Conservation (phyloP, 2,113 vertebrate genomes). For the Nerophis ophidion region DNA sequence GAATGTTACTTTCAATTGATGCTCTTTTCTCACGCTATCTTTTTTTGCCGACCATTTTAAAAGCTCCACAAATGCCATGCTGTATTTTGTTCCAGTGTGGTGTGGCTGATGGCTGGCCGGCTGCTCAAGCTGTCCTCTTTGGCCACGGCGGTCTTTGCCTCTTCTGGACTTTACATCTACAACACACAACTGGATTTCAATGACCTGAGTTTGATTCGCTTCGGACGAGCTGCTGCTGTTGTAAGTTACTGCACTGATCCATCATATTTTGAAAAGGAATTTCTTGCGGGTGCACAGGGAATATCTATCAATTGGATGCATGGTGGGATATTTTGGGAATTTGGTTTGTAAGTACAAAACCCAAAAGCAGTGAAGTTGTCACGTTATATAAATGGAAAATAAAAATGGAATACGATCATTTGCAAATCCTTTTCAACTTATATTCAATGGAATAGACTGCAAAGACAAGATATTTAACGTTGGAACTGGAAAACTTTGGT, state of each 20-base stretch:
- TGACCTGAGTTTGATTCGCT: conserved; percentile 85
- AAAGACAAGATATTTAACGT: too few relatives aligned
- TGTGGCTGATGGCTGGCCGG: conserved; percentile 76
- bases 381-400: too few relatives aligned
- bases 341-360: too few relatives aligned
- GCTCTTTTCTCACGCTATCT: too few relatives aligned
- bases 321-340: neutral
- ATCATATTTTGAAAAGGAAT: neutral
- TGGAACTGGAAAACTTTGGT: too few relatives aligned
- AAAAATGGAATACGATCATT: too few relatives aligned
- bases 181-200: conserved; percentile 77
- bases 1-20: too few relatives aligned
- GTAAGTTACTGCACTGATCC: conserved; percentile 48
- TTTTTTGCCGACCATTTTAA: too few relatives aligned
- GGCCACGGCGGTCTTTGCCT: conserved; percentile 69
- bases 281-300: neutral
- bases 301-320: neutral
- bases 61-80: neutral
- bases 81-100: conserved; percentile 37
- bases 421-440: too few relatives aligned
- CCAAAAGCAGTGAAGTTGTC: too few relatives aligned
- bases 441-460: too few relatives aligned
- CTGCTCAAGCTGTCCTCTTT: conserved; percentile 78
- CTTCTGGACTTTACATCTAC: conserved; percentile 82
- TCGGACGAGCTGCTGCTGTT: conserved; percentile 83